Base-by-base conservation (phyloP, 2,797 vertebrate genomes). In the Labeo calbasu region DNA sequence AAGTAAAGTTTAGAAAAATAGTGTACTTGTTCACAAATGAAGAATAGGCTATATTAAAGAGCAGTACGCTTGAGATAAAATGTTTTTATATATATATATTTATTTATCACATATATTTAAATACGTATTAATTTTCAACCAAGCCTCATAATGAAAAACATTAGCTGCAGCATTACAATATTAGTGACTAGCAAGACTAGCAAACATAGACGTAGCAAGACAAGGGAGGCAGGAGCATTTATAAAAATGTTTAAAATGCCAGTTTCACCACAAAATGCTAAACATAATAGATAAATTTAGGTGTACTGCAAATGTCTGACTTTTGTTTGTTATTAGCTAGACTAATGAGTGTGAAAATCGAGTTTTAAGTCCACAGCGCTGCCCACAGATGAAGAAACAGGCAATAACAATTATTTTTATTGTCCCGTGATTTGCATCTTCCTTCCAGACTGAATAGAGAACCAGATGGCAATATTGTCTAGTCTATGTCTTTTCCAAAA, bases 381-480 rank as follows among this genome's bases (percentile, higher is more conserved):
- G 51, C 19, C 28, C 51, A 55, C 19, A n/a, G 72, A 75, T 55
- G 71, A 75, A 75, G 28, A 55, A n/a, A 28, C 2, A 10, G 10
- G 15, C 50, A 43, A 59, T 46, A 76, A 40, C 5, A 23, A 17
- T 77, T 43, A 0, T 17, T 43, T 43, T 61, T 46, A 61, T 25
- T 77, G 36, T 77, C 36, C n/a, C 0, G 9, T 61, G 55, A 46
- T 25, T 3, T 77, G 36, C 36, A 43, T 59, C 21, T 76, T 43
- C 28, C 19, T 43, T 25, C 4, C 40, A 36, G 17, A 59, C 55
- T 25, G 13, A 61, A 79, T 15, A 70, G 23, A 78, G 23, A 84
- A 84, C 13, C 82, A 72, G 25, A 57, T 19, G 76, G 48, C 21
- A 40, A 63, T n/a, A 48, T 21, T 59, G 5, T 61, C 57, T 63